A percentile compares a stretch with the other conserved stretches of the same genome.
These are phyloP conservation scores for Ranitomeya imitator DNA, from an alignment of 2,113 vertebrate genomes.

Conservation along the genomic window DNA sequence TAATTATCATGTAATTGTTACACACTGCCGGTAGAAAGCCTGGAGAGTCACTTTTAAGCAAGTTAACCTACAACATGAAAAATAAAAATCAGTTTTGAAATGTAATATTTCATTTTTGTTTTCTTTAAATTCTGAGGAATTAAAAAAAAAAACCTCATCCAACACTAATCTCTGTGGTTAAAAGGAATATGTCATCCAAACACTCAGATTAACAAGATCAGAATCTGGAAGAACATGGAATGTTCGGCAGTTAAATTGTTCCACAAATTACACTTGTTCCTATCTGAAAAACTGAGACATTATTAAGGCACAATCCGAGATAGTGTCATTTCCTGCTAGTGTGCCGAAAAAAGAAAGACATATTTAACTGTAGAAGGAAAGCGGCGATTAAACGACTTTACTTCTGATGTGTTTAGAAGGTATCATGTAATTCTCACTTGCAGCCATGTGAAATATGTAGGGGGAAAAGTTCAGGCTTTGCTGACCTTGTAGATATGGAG, in stretches of 20 bases:
- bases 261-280: constrained; percentile 17
- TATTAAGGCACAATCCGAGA: constrained; percentile 15
- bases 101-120: not conserved
- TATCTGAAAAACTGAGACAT: not conserved
- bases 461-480: constrained; percentile 50
- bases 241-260: not conserved
- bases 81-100: not conserved
- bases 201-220: not conserved
- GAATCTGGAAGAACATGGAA: not conserved
- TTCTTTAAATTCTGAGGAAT: not conserved
- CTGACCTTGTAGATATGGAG: constrained; percentile 49
- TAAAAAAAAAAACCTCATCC: not conserved
- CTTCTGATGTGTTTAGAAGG: constrained; percentile 51
- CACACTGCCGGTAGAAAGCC: too few relatives aligned
- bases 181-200: not conserved
- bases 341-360: constrained; percentile 41
- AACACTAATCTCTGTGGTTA: not conserved
- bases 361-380: constrained; percentile 39
- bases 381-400: constrained; percentile 45
- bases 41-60: too few relatives aligned
- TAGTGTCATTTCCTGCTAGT: constrained; percentile 46
- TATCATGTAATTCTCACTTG: constrained; percentile 52
- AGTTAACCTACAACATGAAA: too few relatives aligned
- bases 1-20: too few relatives aligned
- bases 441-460: constrained; percentile 47